Percentiles rank a stretch among this genome's conserved stretches.
Conservation (phyloP, 2,888 invertebrate species). For the Nemotelus nigrinus region DNA sequence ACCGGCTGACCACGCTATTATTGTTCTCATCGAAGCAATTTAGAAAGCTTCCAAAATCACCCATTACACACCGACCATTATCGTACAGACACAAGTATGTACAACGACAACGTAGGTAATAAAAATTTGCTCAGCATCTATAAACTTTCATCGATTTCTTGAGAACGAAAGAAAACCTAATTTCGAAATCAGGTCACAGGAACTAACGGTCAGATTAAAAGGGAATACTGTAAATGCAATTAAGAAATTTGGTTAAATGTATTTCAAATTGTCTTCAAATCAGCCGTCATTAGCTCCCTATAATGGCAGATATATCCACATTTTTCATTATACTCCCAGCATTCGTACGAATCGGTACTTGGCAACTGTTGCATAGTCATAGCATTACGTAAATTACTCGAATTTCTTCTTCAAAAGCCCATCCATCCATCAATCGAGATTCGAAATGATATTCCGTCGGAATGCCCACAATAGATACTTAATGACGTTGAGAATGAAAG, state of each 20-base stretch:
- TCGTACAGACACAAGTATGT: too few species aligned
- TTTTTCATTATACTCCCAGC: background rate
- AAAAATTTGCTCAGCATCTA: background rate
- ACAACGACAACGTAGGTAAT: background rate
- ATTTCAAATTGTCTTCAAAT: background rate
- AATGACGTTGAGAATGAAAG: background rate
- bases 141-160: background rate
- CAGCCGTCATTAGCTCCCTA: background rate
- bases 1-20: too few species aligned
- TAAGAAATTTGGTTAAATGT: constrained; percentile 2
- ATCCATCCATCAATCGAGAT: constrained; percentile 32
- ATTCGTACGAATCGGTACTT: background rate
- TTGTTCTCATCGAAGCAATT: too few species aligned
- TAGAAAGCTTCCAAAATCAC: too few species aligned
- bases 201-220: constrained; percentile 8
- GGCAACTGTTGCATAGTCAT: background rate
- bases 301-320: background rate
- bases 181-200: constrained; percentile 19
- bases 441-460: background rate
- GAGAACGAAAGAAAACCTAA: background rate
- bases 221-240: constrained; percentile 5
- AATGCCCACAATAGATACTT: background rate
- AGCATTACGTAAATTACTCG: constrained; percentile 8
- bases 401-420: constrained; percentile 15
- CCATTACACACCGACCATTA: too few species aligned